phyloP scores from a whole-genome alignment of 2,113 vertebrate species.

The Nesogale talazaci region DNA sequence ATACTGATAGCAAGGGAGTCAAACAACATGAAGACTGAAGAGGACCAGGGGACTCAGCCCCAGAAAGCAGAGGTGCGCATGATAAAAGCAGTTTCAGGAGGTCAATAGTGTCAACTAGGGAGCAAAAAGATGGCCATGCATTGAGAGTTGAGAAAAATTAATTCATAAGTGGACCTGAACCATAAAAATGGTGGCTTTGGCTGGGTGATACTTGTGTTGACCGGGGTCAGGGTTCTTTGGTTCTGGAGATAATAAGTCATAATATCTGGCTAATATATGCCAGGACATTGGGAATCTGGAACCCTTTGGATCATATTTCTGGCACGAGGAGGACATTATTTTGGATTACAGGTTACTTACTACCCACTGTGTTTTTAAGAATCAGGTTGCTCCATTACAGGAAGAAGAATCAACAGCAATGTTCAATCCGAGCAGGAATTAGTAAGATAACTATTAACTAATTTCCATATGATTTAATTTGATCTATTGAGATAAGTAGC shows the following conservation, averaged over 20 bases:
- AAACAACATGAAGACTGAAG: not conserved
- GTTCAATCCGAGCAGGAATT: not conserved
- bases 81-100: not conserved
- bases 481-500: not conserved
- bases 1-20: not conserved
- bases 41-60: not conserved
- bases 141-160: not conserved
- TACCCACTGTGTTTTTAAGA: not conserved
- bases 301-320: not conserved
- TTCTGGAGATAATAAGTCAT: not conserved
- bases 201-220: not conserved
- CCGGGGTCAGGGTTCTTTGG: not conserved
- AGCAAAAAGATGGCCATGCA: not conserved
- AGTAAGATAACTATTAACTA: not conserved
- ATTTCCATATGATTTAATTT: not conserved
- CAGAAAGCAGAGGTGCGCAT: not conserved
- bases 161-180: not conserved
- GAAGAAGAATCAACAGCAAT: not conserved
- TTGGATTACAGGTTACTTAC: not conserved
- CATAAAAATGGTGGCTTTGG: not conserved
- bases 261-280: rapidly evolving
- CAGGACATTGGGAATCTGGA: not conserved
- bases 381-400: not conserved
- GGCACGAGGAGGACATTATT: rapidly evolving
- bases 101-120: not conserved